Conservation (phyloP, 2,888 invertebrate species). For the Elegia similella region DNA sequence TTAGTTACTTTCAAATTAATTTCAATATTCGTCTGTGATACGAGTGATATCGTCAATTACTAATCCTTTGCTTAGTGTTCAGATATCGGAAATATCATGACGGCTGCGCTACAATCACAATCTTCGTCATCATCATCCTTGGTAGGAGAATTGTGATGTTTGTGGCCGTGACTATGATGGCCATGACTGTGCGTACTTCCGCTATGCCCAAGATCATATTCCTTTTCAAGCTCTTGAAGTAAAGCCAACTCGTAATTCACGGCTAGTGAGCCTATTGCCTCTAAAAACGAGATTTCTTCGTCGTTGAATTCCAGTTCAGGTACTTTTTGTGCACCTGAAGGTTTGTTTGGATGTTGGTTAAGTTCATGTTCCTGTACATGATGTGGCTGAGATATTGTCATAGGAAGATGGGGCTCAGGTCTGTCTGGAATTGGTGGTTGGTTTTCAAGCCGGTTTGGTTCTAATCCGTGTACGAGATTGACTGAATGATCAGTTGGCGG, state of each 20-base stretch:
- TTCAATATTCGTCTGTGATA: too few relatives aligned
- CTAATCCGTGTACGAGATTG: background rate
- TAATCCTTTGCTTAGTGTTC: too few relatives aligned
- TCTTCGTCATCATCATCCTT: too few relatives aligned
- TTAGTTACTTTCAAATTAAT: too few relatives aligned
- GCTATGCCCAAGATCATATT: background rate
- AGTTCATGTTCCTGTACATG: constrained; percentile 1
- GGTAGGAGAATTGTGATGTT: background rate
- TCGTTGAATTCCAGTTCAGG: background rate
- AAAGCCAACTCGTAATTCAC: background rate
- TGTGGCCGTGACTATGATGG: background rate
- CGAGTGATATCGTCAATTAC: too few relatives aligned
- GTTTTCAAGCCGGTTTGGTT: background rate
- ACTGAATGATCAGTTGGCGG: background rate
- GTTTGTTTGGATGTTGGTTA: background rate
- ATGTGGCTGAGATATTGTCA: background rate
- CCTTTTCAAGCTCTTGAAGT: background rate
- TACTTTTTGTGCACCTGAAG: background rate
- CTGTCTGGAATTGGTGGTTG: background rate
- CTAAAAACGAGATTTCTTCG: background rate
- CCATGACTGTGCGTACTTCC: background rate
- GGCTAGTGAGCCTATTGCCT: background rate
- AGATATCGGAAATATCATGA: background rate
- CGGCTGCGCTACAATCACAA: background rate
- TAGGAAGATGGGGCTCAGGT: background rate